A percentile compares a stretch with the other conserved stretches of the same genome.
Conservation (phyloP, 2,113 vertebrate genomes). For the Prionailurus viverrinus region DNA sequence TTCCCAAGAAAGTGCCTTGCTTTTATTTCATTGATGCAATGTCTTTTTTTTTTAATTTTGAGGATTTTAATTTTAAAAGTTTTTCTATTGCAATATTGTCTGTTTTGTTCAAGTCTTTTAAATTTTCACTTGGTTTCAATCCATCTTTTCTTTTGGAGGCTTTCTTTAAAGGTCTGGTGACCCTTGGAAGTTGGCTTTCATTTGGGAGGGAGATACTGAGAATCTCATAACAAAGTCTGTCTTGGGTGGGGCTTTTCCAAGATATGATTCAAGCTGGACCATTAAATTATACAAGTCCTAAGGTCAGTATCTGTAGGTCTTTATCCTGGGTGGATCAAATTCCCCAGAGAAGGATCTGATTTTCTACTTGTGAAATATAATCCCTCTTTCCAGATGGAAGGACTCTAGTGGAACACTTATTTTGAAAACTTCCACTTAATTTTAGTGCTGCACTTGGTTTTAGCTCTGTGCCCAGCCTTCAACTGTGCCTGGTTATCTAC, state of each 20-base stretch:
- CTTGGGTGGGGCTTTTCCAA: background rate
- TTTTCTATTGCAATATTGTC: background rate
- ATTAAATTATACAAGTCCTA: background rate
- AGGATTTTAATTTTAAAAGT: background rate
- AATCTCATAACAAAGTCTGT: background rate
- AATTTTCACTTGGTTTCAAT: background rate
- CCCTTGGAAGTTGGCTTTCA: background rate
- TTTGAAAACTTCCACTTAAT: background rate
- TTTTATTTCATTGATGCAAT: background rate
- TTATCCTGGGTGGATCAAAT: background rate
- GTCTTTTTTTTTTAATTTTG: background rate
- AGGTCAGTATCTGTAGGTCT: background rate
- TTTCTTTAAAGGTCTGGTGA: background rate
- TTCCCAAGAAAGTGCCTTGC: background rate
- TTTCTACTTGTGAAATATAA: background rate
- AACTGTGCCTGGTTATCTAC: background rate
- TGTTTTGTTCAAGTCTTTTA: background rate
- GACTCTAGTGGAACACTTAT: background rate
- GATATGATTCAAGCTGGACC: background rate
- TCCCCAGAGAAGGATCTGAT: background rate
- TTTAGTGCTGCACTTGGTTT: background rate
- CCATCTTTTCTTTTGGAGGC: background rate
- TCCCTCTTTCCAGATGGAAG: background rate
- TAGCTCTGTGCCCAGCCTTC: background rate
- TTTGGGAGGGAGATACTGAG: background rate